Evolutionary conservation across 2,888 invertebrate species (phyloP).

Genomic region (Hypselothyrea guttata): DNA sequence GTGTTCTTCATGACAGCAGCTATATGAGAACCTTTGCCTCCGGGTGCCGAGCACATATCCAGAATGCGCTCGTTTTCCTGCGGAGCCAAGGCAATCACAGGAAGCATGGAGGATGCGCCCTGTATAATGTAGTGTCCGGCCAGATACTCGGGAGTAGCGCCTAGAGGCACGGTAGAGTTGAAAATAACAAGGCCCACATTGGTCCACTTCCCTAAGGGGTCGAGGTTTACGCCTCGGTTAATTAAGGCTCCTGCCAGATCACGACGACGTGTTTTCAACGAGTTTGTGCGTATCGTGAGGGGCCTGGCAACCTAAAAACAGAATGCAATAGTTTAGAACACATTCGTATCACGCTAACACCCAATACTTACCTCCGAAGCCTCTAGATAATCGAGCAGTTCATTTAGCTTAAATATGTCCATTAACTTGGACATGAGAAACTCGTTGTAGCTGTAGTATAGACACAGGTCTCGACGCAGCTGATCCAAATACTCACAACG

Average conservation of each 20-base stretch:
- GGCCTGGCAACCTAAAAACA: conserved; percentile 88
- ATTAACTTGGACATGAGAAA: conserved; percentile 96
- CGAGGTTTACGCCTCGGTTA: conserved; percentile 97
- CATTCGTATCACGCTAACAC: background rate
- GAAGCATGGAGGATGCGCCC: conserved; percentile 97
- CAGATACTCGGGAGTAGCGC: conserved; percentile 99
- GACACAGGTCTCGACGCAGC: conserved; percentile 92
- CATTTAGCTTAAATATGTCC: conserved; percentile 93
- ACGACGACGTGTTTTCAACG: conserved; percentile 94
- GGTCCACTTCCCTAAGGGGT: conserved; percentile 99
- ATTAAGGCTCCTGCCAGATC: conserved; percentile 97
- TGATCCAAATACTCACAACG: conserved; percentile 92
- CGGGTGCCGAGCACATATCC: conserved; percentile 99
- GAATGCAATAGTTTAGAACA: background rate
- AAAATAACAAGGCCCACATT: conserved; percentile 98
- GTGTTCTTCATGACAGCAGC: conserved; percentile 99
- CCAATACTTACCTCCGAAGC: conserved; percentile 90
- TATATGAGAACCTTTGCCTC: conserved; percentile 99
- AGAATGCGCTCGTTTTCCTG: conserved; percentile 96
- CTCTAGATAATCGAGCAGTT: conserved; percentile 96
- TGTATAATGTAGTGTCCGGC: conserved; percentile 99
- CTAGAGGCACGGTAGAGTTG: conserved; percentile 97
- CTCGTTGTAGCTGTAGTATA: conserved; percentile 98
- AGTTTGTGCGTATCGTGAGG: conserved; percentile 97
- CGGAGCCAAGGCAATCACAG: conserved; percentile 98